Conservation (phyloP, 2,888 invertebrate species). For the Eupithecia pulchellata region DNA sequence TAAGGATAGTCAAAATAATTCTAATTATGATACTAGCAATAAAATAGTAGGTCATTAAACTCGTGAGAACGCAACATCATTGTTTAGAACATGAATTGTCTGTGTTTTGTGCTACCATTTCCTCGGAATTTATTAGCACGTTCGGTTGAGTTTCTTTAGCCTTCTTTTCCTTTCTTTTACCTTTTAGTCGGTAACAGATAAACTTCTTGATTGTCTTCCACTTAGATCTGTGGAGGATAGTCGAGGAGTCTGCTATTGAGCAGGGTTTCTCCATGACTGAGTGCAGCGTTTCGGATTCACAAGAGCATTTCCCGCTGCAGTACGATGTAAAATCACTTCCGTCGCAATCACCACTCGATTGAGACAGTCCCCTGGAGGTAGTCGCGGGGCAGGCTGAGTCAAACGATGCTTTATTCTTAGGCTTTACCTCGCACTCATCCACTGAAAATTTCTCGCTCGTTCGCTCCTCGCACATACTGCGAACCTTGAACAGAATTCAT, state of each 20-base stretch:
- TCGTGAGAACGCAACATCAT: conserved; percentile 36
- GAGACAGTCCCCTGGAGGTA: conserved; percentile 65
- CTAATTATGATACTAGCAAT: neutral
- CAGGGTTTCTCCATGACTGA: conserved; percentile 59
- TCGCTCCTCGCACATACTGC: conserved; percentile 39
- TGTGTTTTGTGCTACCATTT: conserved; percentile 20
- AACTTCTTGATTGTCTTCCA: conserved; percentile 63
- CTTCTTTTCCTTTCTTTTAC: conserved; percentile 44
- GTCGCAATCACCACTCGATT: conserved; percentile 62
- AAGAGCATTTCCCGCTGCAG: conserved; percentile 57
- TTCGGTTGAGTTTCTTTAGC: conserved; percentile 36
- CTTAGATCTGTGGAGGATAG: conserved; percentile 59
- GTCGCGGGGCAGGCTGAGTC: conserved; percentile 61
- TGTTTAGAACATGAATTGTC: conserved; percentile 11
- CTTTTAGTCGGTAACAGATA: conserved; percentile 52
- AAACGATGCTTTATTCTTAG: conserved; percentile 52
- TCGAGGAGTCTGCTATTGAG: conserved; percentile 63
- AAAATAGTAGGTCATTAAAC: conserved; percentile 29
- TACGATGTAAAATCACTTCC: conserved; percentile 52
- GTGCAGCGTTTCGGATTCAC: conserved; percentile 50
- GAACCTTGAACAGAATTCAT: conserved; percentile 23
- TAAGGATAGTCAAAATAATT: neutral
- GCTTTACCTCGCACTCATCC: conserved; percentile 31
- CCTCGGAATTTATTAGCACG: conserved; percentile 16
- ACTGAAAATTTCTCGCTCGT: conserved; percentile 33